Evolutionary conservation across 2,113 vertebrate genomes (phyloP), one percentile per base, ranked within the genome.

Genomic region (Chroicocephalus ridibundus): DNA sequence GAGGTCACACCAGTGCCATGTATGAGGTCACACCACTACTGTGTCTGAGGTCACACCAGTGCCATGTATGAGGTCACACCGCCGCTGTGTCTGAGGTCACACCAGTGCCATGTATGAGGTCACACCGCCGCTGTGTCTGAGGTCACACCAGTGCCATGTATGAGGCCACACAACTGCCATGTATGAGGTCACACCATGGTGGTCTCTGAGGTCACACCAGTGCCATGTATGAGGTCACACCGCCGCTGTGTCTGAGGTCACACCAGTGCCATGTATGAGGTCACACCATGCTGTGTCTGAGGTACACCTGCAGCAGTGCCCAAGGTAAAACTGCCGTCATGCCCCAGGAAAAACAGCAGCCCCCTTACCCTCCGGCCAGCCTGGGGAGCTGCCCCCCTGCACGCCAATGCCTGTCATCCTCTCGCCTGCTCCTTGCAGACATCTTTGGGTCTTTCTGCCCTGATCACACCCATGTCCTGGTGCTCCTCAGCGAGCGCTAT

Each of bases 281-380:
- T 27, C 27, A 54, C 27, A 29, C 52, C 52, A 18, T 17, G 15
- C 24, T 51, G 24, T 27, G n/a, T 24, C 69, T 15, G 11, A 38
- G 34, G 58, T 20, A 1, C 8, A 46, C 12, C 65, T 9, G n/a
- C 69, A 9, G 42, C 57, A 4, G 5, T 13, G 49, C 2, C 44
- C 8, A 34, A 20, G 25, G 75, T 46, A 11, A 29, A 24, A 17
- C 49, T 4, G 2, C n/a, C 1, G 7, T 34, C 11, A 0, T 4
- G 19, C 10, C 1, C 3, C n/a, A 6, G 42, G 42, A 8, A 10
- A 17, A 16, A 3, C 14, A 5, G 1, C 42, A 18, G 57, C 42
- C 31, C 3, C 1, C 2, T 8, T 47, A 17, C 52, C 20, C 38
- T 47, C 65, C 2, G 1, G 15, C 64, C 83, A 51, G 49, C 19